Evolutionary conservation across 2,888 invertebrate genomes (phyloP), one percentile per base, ranked within the genome.

Genomic region (Branchellion lobata): DNA sequence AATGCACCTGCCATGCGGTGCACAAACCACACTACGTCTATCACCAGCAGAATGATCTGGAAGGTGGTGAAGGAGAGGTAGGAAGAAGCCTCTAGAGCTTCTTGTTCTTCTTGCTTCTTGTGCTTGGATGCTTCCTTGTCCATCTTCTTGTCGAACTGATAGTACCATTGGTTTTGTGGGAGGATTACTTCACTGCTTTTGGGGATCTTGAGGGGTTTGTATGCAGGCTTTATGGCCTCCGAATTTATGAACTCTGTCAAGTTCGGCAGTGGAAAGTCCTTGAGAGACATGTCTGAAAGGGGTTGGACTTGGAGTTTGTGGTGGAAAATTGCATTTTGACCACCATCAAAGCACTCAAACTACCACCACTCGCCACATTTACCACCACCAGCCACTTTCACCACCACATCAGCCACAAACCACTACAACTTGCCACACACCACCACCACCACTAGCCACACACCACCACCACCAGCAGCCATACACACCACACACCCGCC

Each of bases 1-100:
- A 84, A 84, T 0, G 86, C 84, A 79, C 85, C 85, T n/a, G 85
- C 83, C 84, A 86, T 85, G 21, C 86, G 83, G 79, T 86, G 86
- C 21, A 85, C 78, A 78, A 87, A 84, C 84, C 86, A 85, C n/a
- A 86, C 78, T 1, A 85, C 40, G 81, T 87, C 87, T 27, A 86
- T 84, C 29, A 84, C 80, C 0, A 85, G 81, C 83, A 86, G 84
- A 51, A 84, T 81, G 36, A 81, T 84, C 34, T 86, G 81, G 31
- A 83, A 76, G 14, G 81, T 65, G n/a, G 79, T 65, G 81, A 82
- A 83, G 65, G 81, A 79, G 78, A 83, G 81, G 24, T 57, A 57
- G 21, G 21, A 24, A 24, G 61, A 57, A 3, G n/a, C 3, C 14
- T 40, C 14, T 5, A 5, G 40, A 61, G 81, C 80, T 40, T 81